Evolutionary conservation across 2,888 invertebrate species (phyloP).

Genomic region (Cepaea hortensis): DNA sequence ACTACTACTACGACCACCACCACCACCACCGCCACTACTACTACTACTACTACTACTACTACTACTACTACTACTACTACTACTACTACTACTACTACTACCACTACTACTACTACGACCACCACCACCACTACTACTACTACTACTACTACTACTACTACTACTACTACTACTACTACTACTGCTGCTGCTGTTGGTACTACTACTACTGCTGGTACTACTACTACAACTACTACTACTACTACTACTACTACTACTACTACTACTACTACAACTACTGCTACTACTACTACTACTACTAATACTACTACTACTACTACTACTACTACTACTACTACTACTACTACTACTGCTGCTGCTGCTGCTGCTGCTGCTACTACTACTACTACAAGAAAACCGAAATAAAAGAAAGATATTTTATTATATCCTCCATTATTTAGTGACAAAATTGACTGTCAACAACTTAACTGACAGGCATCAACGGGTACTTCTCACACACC

Average conservation of each 20-base stretch:
- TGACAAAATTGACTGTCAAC: too few relatives aligned
- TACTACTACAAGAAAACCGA: too few relatives aligned
- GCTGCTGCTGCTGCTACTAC: too few relatives aligned
- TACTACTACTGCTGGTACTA: background rate
- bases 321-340: too few relatives aligned
- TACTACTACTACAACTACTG: background rate
- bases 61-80: background rate
- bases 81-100: constrained; percentile 1
- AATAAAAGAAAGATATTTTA: too few relatives aligned
- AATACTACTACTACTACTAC: background rate
- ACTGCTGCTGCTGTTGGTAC: background rate
- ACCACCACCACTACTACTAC: background rate
- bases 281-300: background rate
- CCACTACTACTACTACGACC: background rate
- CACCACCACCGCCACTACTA: background rate
- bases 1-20: background rate
- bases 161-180: background rate
- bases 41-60: background rate
- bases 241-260: background rate
- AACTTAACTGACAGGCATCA: too few relatives aligned
- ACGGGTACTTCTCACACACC: too few relatives aligned
- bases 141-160: background rate
- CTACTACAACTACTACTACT: background rate
- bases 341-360: too few relatives aligned
- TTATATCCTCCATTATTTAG: too few relatives aligned